phyloP scores from a whole-genome alignment of 2,888 invertebrate genomes.

The Palloptera scutellata region DNA sequence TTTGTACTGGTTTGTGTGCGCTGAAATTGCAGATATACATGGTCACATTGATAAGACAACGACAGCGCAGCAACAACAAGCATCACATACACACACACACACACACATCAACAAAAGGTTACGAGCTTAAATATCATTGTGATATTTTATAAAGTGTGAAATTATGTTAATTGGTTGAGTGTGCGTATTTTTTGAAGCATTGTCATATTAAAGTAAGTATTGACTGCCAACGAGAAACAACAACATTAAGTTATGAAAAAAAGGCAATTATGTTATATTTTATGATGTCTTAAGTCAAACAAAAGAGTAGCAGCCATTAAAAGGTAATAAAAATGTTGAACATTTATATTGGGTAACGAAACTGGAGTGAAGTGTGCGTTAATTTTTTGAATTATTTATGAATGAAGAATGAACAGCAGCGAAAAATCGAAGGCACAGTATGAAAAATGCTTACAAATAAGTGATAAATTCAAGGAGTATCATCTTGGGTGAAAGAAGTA shows the following conservation, averaged over 20 bases:
- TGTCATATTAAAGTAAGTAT: too few species aligned
- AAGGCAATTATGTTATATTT: conserved; percentile 44
- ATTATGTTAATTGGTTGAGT: conserved; percentile 48
- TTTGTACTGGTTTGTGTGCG: conserved; percentile 3
- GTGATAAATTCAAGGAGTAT: too few species aligned
- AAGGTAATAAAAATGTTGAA: conserved; percentile 52
- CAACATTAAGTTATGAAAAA: too few species aligned
- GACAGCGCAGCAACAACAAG: background rate
- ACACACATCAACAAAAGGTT: background rate
- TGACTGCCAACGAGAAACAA: too few species aligned
- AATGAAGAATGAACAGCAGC: too few species aligned
- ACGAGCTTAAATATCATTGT: background rate
- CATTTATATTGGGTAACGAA: conserved; percentile 51
- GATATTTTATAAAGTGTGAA: conserved; percentile 46
- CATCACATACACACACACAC: background rate
- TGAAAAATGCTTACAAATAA: too few species aligned
- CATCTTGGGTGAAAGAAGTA: too few species aligned
- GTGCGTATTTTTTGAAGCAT: conserved; percentile 7
- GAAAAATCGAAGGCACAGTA: too few species aligned
- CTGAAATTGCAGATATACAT: background rate
- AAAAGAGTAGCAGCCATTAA: conserved; percentile 52
- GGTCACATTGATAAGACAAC: background rate
- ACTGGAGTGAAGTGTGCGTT: too few species aligned
- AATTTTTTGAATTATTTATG: too few species aligned
- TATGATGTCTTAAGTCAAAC: conserved; percentile 36